Conservation (phyloP, 2,888 invertebrate species). For the Glyphotaelius pellucidus region DNA sequence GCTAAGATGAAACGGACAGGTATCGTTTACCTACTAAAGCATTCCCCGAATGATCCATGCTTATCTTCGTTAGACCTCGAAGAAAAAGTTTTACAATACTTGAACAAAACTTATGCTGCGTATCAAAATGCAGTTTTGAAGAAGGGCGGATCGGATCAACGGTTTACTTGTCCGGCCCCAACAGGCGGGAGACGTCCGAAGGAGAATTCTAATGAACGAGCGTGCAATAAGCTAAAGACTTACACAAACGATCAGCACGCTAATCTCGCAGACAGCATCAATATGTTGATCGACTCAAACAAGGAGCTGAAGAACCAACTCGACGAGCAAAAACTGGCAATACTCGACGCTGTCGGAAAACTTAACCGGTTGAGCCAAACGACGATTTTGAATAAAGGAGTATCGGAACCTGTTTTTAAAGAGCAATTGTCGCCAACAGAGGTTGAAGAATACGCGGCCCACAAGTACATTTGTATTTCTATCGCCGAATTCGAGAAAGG, state of each 20-base stretch:
- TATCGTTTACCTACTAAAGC: slow-evolving; percentile 2
- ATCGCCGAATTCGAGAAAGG: neutral
- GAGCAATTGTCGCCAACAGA: neutral
- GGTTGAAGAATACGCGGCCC: neutral
- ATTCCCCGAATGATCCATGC: neutral
- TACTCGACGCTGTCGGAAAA: neutral
- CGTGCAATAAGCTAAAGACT: neutral
- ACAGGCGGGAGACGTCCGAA: neutral
- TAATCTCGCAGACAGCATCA: neutral
- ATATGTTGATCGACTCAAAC: neutral
- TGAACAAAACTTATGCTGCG: neutral
- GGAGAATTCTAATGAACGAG: neutral
- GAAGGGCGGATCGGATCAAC: neutral
- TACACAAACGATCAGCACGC: neutral
- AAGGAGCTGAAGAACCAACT: neutral
- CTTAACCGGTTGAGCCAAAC: neutral
- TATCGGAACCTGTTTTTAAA: neutral
- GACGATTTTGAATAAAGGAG: neutral
- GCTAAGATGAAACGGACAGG: neutral
- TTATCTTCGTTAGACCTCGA: neutral
- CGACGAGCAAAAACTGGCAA: neutral
- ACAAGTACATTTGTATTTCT: neutral
- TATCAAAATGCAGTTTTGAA: neutral
- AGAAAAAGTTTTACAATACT: neutral
- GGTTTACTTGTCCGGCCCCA: neutral